Conservation (phyloP, 2,797 vertebrate species). For the Ctenopoma multispine region DNA sequence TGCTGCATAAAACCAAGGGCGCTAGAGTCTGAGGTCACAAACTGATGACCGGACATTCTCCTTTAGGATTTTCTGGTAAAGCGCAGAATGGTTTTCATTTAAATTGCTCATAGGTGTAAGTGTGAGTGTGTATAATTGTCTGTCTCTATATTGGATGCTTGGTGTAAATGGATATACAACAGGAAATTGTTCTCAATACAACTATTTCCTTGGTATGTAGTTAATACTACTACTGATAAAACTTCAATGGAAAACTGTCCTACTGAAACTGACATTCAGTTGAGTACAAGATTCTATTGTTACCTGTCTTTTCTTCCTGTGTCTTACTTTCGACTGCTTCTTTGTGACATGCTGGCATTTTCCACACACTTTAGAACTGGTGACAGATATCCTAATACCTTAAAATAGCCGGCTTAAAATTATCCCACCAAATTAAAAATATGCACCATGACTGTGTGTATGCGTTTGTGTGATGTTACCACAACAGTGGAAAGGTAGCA, state of each 20-base stretch:
- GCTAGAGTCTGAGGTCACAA: too few species aligned
- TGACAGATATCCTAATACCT: background rate
- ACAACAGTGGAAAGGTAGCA: conserved; percentile 27
- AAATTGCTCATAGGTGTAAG: too few species aligned
- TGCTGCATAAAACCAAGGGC: too few species aligned
- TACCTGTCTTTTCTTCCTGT: conserved; percentile 7
- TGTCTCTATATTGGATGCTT: too few species aligned
- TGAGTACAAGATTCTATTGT: conserved; percentile 11
- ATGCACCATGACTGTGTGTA: background rate
- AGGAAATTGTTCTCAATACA: too few species aligned
- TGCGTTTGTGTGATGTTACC: conserved; percentile 13
- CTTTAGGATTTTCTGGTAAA: too few species aligned
- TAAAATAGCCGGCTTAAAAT: conserved; percentile 17
- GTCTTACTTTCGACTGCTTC: background rate
- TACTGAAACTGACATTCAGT: background rate
- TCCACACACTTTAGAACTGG: conserved; percentile 16
- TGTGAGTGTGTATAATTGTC: too few species aligned
- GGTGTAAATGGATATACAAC: too few species aligned
- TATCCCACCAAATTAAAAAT: background rate
- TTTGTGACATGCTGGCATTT: conserved; percentile 11
- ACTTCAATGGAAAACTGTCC: background rate
- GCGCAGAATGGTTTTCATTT: too few species aligned
- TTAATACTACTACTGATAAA: background rate
- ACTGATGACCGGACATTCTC: too few species aligned
- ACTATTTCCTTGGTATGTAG: too few species aligned